Percentiles rank a stretch among this genome's conserved stretches.
Evolutionary conservation across 2,113 vertebrate genomes (phyloP).

Genomic region (Axis porcinus): DNA sequence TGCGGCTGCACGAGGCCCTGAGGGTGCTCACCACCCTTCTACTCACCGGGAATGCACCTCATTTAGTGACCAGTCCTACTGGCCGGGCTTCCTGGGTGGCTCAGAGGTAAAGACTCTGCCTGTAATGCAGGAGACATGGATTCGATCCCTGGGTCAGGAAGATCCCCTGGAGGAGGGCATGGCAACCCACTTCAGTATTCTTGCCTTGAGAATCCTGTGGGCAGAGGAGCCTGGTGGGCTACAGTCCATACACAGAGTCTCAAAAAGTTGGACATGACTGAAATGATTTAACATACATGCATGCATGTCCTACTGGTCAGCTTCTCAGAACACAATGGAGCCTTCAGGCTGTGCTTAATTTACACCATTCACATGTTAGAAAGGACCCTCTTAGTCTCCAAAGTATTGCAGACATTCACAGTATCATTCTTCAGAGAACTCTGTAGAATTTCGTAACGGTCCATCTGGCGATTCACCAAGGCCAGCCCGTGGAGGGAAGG

Average conservation of each 20-base stretch:
- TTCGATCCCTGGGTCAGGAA: too few species aligned
- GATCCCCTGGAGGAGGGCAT: too few species aligned
- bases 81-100: too few species aligned
- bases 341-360: neutral
- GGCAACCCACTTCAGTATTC: too few species aligned
- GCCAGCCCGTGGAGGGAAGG: fast-evolving
- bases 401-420: fast-evolving
- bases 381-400: fast-evolving
- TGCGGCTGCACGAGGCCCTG: neutral
- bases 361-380: neutral
- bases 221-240: too few species aligned
- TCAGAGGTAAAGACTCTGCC: too few species aligned
- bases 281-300: too few species aligned
- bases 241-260: too few species aligned
- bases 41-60: fast-evolving
- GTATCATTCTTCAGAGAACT: fast-evolving
- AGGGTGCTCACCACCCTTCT: neutral
- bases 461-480: neutral
- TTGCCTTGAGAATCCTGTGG: too few species aligned
- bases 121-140: too few species aligned
- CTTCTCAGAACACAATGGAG: neutral
- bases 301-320: too few species aligned
- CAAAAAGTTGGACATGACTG: too few species aligned
- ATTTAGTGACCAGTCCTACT: neutral
- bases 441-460: fast-evolving